Percentiles rank a stretch among this genome's conserved stretches.
Evolutionary conservation across 37 sponge, comb jelly and placozoan genomes (phyloP).

Genomic region (Mnemiopsis leidyi): DNA sequence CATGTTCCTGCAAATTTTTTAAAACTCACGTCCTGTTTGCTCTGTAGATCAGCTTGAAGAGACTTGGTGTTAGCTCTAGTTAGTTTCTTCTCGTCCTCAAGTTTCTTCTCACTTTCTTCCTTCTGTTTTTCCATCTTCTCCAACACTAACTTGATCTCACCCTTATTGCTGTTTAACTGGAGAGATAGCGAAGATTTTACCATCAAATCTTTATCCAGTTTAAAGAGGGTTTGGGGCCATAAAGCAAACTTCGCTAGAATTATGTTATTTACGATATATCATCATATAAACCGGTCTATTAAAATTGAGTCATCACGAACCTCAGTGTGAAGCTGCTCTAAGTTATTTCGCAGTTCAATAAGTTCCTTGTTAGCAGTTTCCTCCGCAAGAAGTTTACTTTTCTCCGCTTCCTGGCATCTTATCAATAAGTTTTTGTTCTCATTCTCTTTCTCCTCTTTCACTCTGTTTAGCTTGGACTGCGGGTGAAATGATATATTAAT

Average conservation of each 20-base stretch:
- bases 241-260: no score
- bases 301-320: background rate
- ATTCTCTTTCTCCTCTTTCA: slow-evolving; percentile 10
- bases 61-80: background rate
- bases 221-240: no score
- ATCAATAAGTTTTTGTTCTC: background rate
- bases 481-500: no score
- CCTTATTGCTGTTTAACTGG: slow-evolving; percentile 1
- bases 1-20: background rate
- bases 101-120: background rate
- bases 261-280: no score
- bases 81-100: slow-evolving; percentile 40
- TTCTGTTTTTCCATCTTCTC: slow-evolving; percentile 3
- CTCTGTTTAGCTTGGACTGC: background rate
- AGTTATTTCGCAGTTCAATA: background rate
- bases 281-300: no score
- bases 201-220: no score
- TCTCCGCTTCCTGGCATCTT: slow-evolving; percentile 23
- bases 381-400: background rate
- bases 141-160: background rate
- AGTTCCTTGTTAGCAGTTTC: background rate
- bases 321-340: background rate
- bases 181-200: no score
- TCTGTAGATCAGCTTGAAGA: background rate
- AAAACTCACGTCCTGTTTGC: slow-evolving; percentile 3